Conservation (phyloP, 2,113 vertebrate genomes). For the Pongo abelii region DNA sequence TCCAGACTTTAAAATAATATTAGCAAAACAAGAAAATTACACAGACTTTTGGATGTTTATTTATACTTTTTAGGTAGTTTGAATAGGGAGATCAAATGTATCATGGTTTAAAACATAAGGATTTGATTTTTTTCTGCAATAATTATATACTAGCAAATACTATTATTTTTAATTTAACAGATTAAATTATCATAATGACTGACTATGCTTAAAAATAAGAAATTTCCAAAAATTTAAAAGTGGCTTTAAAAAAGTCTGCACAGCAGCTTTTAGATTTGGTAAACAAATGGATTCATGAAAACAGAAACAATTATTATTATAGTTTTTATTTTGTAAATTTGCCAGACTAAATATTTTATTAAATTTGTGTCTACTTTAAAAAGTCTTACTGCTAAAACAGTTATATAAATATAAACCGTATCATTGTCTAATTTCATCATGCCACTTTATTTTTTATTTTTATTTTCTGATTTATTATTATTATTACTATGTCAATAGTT, state of each 20-base stretch:
- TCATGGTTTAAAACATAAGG: neutral
- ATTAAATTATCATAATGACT: neutral
- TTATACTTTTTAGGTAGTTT: neutral
- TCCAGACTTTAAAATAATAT: neutral
- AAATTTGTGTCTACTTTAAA: constrained; percentile 1
- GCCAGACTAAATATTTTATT: neutral
- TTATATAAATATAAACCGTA: neutral
- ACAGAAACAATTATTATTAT: neutral
- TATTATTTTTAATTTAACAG: neutral
- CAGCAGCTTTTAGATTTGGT: neutral
- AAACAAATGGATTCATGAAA: neutral
- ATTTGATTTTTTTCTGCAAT: neutral
- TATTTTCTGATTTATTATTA: too few species aligned
- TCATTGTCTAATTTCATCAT: too few species aligned
- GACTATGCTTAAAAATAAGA: neutral
- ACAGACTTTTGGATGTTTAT: neutral
- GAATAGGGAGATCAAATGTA: neutral
- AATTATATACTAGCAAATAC: neutral
- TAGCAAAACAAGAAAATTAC: neutral
- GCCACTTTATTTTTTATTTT: too few species aligned
- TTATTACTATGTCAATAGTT: too few species aligned
- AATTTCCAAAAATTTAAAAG: neutral
- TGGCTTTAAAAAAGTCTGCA: neutral
- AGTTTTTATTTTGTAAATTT: neutral
- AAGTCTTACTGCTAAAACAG: neutral